Evolutionary conservation across 2,797 vertebrate species (phyloP).

Genomic region (Monodelphis domestica): DNA sequence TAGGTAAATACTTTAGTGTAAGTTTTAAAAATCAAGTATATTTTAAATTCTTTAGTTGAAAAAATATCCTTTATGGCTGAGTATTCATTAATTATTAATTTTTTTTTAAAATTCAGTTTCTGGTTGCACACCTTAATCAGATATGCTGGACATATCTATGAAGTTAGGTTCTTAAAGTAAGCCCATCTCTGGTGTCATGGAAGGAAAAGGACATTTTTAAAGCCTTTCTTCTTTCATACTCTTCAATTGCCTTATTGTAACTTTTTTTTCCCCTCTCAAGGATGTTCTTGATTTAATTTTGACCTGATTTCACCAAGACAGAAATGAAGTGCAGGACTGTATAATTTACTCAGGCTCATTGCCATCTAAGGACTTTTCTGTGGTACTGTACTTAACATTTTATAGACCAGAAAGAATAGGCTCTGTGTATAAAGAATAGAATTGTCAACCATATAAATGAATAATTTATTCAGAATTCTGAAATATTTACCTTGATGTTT

Average conservation of each 20-base stretch:
- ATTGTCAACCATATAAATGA: too few species aligned
- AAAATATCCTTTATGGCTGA: neutral
- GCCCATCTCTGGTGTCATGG: too few species aligned
- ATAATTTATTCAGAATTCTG: neutral
- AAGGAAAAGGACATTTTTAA: neutral
- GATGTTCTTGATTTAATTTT: constrained; percentile 1
- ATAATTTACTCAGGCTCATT: neutral
- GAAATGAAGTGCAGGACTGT: neutral
- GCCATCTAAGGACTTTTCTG: constrained; percentile 13
- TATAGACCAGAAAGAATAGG: neutral
- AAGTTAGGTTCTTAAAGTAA: neutral
- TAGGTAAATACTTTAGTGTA: neutral
- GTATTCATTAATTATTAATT: neutral
- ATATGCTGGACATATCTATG: neutral
- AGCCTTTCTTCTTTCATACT: neutral
- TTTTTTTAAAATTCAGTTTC: neutral
- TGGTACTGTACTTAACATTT: constrained; percentile 23
- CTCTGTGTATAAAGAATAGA: neutral
- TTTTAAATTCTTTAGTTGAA: neutral
- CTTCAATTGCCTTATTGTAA: constrained; percentile 15
- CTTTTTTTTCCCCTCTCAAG: constrained; percentile 24
- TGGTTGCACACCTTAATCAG: neutral
- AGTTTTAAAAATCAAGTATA: neutral
- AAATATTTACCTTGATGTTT: neutral
- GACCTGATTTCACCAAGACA: constrained; percentile 18